A percentile compares a stretch with the other conserved stretches of the same genome.
These are phyloP conservation scores for Xiphophorus maculatus DNA, from an alignment of 2,113 vertebrate genomes.

Conservation along the genomic window DNA sequence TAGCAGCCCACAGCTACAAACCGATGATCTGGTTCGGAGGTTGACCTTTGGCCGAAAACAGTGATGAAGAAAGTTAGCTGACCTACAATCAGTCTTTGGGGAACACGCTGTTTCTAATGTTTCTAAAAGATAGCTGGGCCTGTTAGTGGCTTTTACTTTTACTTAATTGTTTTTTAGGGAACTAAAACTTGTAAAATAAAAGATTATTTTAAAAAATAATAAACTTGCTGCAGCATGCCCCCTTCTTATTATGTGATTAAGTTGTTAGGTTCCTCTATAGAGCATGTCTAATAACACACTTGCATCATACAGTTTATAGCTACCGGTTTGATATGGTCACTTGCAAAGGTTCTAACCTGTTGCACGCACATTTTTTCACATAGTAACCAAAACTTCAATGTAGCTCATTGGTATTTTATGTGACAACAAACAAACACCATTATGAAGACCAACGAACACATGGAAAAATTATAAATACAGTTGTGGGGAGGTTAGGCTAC, in stretches of 20 bases:
- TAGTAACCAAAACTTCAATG: no score
- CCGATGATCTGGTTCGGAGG: constrained; percentile 18
- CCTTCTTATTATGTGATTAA: not conserved
- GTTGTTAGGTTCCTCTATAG: not conserved
- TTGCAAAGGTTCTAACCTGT: no score
- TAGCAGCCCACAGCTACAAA: constrained; percentile 13
- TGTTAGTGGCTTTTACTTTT: not conserved
- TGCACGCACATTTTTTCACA: no score
- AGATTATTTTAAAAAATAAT: no score
- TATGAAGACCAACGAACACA: no score
- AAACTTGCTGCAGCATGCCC: not conserved
- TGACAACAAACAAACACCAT: no score
- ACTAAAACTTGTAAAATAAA: not conserved
- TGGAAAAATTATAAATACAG: no score
- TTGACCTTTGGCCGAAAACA: constrained; percentile 37
- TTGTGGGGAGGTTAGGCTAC: no score
- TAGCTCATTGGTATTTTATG: no score
- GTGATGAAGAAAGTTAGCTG: constrained; percentile 11
- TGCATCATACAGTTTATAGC: no score
- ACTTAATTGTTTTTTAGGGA: not conserved
- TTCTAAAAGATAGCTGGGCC: not conserved
- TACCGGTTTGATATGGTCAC: no score
- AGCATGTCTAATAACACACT: no score
- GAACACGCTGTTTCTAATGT: not conserved
- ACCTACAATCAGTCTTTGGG: not conserved